Evolutionary conservation across 2,113 vertebrate genomes (phyloP), one percentile per base, ranked within the genome.

Genomic region (Caretta caretta): DNA sequence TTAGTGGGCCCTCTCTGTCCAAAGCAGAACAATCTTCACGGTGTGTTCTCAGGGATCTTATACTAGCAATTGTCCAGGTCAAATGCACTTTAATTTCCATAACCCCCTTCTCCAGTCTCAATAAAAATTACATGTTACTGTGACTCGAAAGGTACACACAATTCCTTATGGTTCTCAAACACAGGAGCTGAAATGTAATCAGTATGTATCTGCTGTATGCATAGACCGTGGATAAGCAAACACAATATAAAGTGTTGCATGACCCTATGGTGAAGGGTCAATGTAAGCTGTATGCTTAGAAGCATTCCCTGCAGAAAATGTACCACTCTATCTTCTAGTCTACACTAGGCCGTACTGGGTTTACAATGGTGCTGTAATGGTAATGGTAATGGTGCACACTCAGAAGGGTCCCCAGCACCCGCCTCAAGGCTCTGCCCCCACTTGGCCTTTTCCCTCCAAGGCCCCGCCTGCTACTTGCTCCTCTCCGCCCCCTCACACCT

Each of bases 231-330:
- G 85, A 76, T 54, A 76, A 51, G n/a, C 83, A 69, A 69, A 50
- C 56, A 31, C 46, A 79, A 65, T 25, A 75, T 6, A 27, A 85
- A 80, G 54, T 38, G 80, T 86, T 95, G 84, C n/a, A 38, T 0
- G 12, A 49, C 80, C 84, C 96, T 1, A 0, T 49, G 84, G 83
- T 92, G 87, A 95, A 96, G 94, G 90, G 92, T 90, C 90, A 93
- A 76, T 2, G 1, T 81, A 86, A 96, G 89, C 90, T 81, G 25
- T 1, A 0, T 42, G 14, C 83, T 94, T 91, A 86, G 62, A 97
- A 97, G 93, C 0, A 7, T 31, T 96, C 31, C 87, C 80, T 92
- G 80, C 79, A 94, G 92, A 94, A 94, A 92, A 96, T 95, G 97
- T 96, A 92, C 87, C 83, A 35, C 69, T 92, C 80, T 89, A 3